phyloP scores from a whole-genome alignment of 1,140 invertebrate genomes.

The Drosophila quadrilineata region DNA sequence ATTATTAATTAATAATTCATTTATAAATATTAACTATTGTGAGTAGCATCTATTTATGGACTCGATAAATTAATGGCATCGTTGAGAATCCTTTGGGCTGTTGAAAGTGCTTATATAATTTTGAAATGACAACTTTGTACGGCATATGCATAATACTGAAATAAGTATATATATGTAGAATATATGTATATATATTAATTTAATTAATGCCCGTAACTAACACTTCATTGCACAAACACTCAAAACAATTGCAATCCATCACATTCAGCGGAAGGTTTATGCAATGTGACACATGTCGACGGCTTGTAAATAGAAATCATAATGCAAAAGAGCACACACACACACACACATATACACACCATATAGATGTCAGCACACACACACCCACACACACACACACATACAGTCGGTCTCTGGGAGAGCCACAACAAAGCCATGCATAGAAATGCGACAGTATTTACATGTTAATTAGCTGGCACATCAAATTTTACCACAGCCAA shows the following conservation, averaged over 20 bases:
- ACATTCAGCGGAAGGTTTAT: constrained; percentile 16
- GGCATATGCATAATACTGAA: background rate
- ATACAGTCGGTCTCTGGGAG: no score
- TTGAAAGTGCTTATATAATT: no score
- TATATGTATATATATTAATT: background rate
- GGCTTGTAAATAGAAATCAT: constrained; percentile 8
- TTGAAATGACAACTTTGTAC: no score
- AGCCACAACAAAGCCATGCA: constrained; percentile 28
- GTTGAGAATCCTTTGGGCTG: no score
- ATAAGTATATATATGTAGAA: background rate
- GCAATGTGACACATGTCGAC: constrained; percentile 31
- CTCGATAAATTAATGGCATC: no score
- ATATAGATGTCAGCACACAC: background rate
- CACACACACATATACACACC: background rate
- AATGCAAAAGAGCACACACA: constrained; percentile 18
- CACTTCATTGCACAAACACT: constrained; percentile 38
- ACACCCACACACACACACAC: background rate
- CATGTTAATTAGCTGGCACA: constrained; percentile 67
- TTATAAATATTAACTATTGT: no score
- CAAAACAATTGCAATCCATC: constrained; percentile 34
- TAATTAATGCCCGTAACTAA: constrained; percentile 36
- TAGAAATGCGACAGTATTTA: constrained; percentile 58
- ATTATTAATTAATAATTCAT: no score
- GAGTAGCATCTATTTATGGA: no score
- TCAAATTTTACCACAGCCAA: constrained; percentile 22